Evolutionary conservation across 2,797 vertebrate genomes (phyloP).

Genomic region (Lacerta agilis): DNA sequence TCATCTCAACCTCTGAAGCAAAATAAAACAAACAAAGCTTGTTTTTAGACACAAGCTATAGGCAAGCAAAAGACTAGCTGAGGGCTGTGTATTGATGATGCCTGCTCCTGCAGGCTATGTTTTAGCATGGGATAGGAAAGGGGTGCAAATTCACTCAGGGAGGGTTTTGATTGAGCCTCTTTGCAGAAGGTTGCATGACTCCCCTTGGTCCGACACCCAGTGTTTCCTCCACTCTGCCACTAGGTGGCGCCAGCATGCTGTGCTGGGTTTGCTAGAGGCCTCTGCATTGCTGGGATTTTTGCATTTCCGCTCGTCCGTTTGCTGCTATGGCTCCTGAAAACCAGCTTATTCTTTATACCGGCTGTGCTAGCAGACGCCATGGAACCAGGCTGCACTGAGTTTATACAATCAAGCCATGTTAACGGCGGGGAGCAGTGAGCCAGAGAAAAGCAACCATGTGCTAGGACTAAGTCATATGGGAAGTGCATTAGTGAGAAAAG

Average conservation of each 20-base stretch:
- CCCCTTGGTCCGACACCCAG: background rate
- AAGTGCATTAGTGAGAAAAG: no score
- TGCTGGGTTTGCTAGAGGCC: background rate
- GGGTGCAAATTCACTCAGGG: background rate
- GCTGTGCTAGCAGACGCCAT: background rate
- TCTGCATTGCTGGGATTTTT: background rate
- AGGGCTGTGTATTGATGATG: no score
- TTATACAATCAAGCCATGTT: background rate
- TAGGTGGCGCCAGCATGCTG: slow-evolving; percentile 34
- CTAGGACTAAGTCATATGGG: background rate
- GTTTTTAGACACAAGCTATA: no score
- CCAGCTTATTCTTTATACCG: background rate
- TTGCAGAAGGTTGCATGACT: background rate
- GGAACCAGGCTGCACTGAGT: background rate
- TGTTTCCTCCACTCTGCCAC: background rate
- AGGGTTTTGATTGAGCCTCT: background rate
- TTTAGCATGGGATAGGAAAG: no score
- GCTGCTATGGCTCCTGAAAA: background rate
- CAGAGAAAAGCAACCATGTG: no score
- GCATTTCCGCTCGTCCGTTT: background rate
- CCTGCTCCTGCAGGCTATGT: no score
- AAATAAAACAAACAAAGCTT: no score
- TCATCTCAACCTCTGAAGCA: no score
- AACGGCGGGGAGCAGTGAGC: background rate
- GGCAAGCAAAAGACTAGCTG: no score